Conservation (phyloP, 2,888 invertebrate genomes). For the Folsomia candida region DNA sequence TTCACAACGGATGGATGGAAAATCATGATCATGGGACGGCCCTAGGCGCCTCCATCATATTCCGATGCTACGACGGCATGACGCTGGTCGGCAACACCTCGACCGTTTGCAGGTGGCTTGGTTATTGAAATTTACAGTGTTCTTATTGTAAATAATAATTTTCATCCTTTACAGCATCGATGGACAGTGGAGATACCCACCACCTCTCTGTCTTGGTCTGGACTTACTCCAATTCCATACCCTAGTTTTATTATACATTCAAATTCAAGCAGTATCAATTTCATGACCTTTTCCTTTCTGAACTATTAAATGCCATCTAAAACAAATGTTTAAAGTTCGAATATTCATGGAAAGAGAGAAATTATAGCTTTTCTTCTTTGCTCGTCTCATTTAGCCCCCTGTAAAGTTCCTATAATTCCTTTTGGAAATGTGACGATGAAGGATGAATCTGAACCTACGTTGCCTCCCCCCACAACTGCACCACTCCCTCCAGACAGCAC, state of each 20-base stretch:
- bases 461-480: not conserved
- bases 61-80: conserved; percentile 90
- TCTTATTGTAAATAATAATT: too few relatives aligned
- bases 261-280: conserved; percentile 1
- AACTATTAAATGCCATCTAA: conserved; percentile 1
- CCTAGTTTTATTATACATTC: not conserved
- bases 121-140: too few relatives aligned
- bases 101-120: conserved; percentile 88
- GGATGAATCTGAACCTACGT: conserved; percentile 35
- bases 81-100: conserved; percentile 82
- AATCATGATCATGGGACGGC: conserved; percentile 83
- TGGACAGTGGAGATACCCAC: conserved; percentile 89
- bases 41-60: conserved; percentile 86
- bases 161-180: too few relatives aligned
- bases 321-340: not conserved
- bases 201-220: conserved; percentile 84
- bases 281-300: conserved; percentile 40
- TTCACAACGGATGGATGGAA: conserved; percentile 95
- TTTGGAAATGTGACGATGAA: conserved; percentile 54
- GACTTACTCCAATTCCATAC: conserved; percentile 17
- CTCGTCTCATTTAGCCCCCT: conserved; percentile 69
- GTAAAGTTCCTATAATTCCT: conserved; percentile 76
- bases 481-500: not conserved
- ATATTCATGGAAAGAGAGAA: not conserved
- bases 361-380: not conserved